Percentiles rank a stretch among this genome's conserved stretches.
phyloP scores from a whole-genome alignment of 2,113 vertebrate species.

The Peucedramus taeniatus region DNA sequence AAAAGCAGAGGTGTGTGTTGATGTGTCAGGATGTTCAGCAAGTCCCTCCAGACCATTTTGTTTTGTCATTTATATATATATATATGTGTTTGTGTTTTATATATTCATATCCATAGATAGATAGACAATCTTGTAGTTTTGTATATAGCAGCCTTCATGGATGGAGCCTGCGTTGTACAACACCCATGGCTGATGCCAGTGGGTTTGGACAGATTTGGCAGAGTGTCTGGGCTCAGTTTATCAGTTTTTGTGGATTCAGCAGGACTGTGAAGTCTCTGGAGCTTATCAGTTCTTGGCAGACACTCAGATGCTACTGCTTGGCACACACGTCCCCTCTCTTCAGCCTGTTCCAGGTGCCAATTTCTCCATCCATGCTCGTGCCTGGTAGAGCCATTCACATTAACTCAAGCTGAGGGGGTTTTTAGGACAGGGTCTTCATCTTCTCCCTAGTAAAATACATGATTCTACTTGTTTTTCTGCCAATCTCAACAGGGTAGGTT shows the following conservation, averaged over 20 bases:
- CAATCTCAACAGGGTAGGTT: not conserved
- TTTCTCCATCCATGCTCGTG: not conserved
- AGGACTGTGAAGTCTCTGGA: not conserved
- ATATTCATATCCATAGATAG: not conserved
- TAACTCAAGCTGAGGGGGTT: not conserved
- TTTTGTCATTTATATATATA: fast-evolving
- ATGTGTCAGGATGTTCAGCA: not conserved
- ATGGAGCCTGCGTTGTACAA: not conserved
- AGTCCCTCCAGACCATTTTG: not conserved
- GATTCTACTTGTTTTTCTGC: not conserved
- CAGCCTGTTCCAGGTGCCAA: not conserved
- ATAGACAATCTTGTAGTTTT: not conserved
- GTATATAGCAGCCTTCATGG: not conserved
- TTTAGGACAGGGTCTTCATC: not conserved
- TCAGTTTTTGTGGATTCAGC: not conserved
- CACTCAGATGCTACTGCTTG: fast-evolving
- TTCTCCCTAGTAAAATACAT: not conserved
- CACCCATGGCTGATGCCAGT: not conserved
- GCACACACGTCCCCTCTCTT: not conserved
- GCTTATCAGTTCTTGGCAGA: not conserved
- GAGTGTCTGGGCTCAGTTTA: not conserved
- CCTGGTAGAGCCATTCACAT: not conserved
- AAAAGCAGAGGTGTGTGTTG: not conserved
- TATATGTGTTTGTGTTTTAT: not conserved
- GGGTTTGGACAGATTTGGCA: not conserved